Percentiles rank a stretch among this genome's conserved stretches.
phyloP scores from a whole-genome alignment of 2,113 vertebrate species.

The Hystrix cristata region DNA sequence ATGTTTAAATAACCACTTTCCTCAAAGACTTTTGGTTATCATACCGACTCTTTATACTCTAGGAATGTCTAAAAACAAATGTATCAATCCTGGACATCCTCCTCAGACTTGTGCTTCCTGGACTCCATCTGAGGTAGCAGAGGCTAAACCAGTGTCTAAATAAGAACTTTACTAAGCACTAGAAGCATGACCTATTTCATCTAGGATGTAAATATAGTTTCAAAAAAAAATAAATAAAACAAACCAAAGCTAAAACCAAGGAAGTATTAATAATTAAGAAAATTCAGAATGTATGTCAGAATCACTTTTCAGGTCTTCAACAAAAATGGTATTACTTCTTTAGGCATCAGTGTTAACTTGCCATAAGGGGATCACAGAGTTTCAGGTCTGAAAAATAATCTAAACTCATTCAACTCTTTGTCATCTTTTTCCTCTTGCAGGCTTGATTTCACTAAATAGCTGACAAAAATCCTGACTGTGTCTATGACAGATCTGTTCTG shows the following conservation, averaged over 20 bases:
- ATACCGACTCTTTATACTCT: neutral
- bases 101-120: neutral
- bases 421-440: neutral
- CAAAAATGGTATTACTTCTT: neutral
- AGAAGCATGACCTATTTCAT: neutral
- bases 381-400: neutral
- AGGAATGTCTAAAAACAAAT: neutral
- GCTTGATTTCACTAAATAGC: neutral
- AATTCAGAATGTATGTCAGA: neutral
- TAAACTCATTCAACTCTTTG: neutral
- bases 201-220: neutral
- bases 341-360: neutral
- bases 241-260: neutral
- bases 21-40: neutral
- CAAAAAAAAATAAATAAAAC: constrained; percentile 27
- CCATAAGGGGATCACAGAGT: neutral
- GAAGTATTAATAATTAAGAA: neutral
- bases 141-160: neutral
- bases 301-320: neutral
- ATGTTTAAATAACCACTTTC: neutral
- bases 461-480: constrained; percentile 2
- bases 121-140: neutral
- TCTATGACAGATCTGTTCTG: neutral
- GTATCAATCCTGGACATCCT: neutral
- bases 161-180: neutral